Evolutionary conservation across 2,797 vertebrate species (phyloP), one percentile per base, ranked within the genome.

Genomic region (Pangasius sanitwongsei): DNA sequence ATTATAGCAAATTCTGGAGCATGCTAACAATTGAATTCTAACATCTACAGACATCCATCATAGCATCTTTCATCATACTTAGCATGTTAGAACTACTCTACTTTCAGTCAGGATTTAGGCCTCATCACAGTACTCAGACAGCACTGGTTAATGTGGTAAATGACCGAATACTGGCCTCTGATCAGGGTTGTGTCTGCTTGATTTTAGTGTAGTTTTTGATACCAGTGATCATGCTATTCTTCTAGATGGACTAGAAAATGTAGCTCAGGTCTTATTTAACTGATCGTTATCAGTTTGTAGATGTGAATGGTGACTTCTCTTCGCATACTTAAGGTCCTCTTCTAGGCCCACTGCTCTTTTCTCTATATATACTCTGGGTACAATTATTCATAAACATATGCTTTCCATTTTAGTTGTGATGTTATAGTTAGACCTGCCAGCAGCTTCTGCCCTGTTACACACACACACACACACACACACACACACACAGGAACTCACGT

Each of bases 381-480:
- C 65, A 67, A 67, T 70, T 18, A 34, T 37, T 37, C 2, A 0
- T 34, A 34, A 70, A 37, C 34, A 16, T 37, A 70, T 34, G 31
- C 2, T 37, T 2, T 70, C n/a, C 67, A 31, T 34, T 5, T 59
- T 59, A 59, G n/a, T 67, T 13, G 63, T 65, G 12, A 12, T 67
- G 63, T 67, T 16, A 15, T 16, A 69, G 15, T 69, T 16, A 69
- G 65, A 31, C n/a, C n/a, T 34, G 65, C 15, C n/a, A 34, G 13
- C 65, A 34, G 34, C 15, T 70, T 72, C 31, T 70, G 31, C 31
- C 59, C 20, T 31, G 25, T 65, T n/a, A 72, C 48, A 41, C 67
- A 57, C 50, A 72, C 41, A 41, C 41, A 82, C 77, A 87, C 63
- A 70, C 34, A 86, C 65, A 72, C 41, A 57, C 65, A 86, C 48